Base-by-base conservation (phyloP, 2,888 invertebrate genomes). In the Cybosia mesomella region DNA sequence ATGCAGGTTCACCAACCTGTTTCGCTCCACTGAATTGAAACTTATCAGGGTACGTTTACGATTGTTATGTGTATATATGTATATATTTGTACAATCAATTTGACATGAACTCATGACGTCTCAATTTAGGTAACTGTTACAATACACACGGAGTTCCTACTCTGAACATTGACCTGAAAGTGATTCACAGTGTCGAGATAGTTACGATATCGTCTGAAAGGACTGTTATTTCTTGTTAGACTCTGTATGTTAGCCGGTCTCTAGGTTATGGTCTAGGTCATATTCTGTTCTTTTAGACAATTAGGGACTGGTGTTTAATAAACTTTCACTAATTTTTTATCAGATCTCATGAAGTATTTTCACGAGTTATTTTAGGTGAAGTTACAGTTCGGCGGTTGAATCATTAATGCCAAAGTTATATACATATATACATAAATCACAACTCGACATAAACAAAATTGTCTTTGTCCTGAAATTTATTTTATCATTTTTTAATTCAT, bases 101-200 rank as follows among this genome's bases (percentile, higher is more conserved):
- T 87, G 87, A 85, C 78, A 86, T 49, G 49, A 49, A 49, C 49
- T 49, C 49, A 49, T 91, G 89, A 92, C 89, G 91, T 91, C 86
- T 91, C 86, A 87, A 93, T 92, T 92, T 91, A 83, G 91, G 89
- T 91, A 91, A 92, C 90, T 92, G 93, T 92, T 92, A 92, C 91
- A 66, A 36, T 69, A 85, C 80, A 81, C 77, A 80, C 81, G 84
- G 82, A 79, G 83, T 83, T 85, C 81, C 82, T 85, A 76, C 74
- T 70, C 84, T 89, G 89, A 91, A 92, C 90, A 87, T 85, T 90
- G 92, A 89, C 90, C 92, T 92, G 89, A 91, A 91, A 90, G 85
- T 93, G 92, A 93, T 84, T 94, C 93, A 92, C 79, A 91, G 77
- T 85, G 88, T 89, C 89, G 88, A 90, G 83, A 85, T 85, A 85